These are phyloP conservation scores for Rotaria magnacalcarata DNA, from an alignment of 2,888 invertebrate species.

Conservation along the genomic window DNA sequence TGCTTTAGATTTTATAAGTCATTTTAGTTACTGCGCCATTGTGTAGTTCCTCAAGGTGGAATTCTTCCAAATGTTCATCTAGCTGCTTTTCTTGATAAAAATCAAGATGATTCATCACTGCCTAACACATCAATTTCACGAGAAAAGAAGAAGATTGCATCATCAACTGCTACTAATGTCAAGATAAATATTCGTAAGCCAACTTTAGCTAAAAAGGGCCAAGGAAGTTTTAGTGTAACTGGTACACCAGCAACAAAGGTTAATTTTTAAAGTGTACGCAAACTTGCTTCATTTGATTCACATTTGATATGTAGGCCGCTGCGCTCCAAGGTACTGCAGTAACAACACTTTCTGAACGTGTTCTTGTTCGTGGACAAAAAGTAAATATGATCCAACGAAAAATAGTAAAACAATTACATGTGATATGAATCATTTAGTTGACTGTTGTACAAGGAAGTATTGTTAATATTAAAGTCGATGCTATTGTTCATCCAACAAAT, in stretches of 20 bases:
- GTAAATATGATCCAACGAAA: constrained; percentile 50
- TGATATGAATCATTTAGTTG: constrained; percentile 53
- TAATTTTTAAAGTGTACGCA: too few species aligned
- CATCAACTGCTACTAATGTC: not conserved
- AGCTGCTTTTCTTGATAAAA: constrained; percentile 53
- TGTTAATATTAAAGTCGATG: constrained; percentile 61
- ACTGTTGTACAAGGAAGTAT: constrained; percentile 62
- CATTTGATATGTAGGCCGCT: not conserved
- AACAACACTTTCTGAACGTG: constrained; percentile 52
- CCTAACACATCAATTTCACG: too few species aligned
- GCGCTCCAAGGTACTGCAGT: constrained; percentile 43
- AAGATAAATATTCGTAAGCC: not conserved
- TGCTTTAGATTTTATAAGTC: not conserved
- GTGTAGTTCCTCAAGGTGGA: constrained; percentile 62
- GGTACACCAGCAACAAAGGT: constrained; percentile 3
- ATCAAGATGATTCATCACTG: not conserved
- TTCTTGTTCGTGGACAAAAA: constrained; percentile 61
- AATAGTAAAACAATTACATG: not conserved
- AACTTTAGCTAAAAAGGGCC: not conserved
- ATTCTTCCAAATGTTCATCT: constrained; percentile 61
- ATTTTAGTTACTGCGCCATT: constrained; percentile 59
- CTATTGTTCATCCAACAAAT: constrained; percentile 62
- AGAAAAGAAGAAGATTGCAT: not conserved
- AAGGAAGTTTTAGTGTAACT: not conserved
- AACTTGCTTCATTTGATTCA: too few species aligned